Evolutionary conservation across 2,113 vertebrate species (phyloP).

Genomic region (Brachypodius melanocephalos): DNA sequence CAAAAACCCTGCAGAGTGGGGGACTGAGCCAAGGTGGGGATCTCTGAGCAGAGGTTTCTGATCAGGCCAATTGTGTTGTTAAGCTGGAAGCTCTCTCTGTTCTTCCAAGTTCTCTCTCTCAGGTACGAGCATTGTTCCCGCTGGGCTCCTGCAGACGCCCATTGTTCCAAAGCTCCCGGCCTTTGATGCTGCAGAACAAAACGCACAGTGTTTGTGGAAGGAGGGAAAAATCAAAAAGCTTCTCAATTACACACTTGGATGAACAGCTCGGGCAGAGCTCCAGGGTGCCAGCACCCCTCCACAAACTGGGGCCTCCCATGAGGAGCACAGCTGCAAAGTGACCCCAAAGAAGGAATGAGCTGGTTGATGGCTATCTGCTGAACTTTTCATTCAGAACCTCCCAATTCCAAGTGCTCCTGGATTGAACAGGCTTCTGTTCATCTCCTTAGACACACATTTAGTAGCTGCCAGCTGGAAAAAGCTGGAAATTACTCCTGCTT

Average conservation of each 20-base stretch:
- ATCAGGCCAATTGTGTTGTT: conserved; percentile 30
- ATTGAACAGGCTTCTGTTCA: neutral
- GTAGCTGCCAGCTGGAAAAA: neutral
- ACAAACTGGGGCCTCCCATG: neutral
- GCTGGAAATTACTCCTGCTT: neutral
- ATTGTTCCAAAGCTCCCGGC: conserved; percentile 38
- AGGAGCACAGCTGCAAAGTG: neutral
- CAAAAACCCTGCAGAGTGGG: neutral
- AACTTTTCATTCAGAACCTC: neutral
- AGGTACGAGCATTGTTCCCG: conserved; percentile 33
- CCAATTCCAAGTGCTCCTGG: neutral
- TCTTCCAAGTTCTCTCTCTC: conserved; percentile 20
- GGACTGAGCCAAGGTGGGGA: neutral
- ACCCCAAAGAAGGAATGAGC: neutral
- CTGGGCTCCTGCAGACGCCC: neutral
- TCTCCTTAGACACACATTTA: neutral
- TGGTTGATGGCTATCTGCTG: neutral
- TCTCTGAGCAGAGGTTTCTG: neutral
- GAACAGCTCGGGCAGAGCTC: neutral
- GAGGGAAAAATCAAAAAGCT: conserved; percentile 32
- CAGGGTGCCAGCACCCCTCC: neutral
- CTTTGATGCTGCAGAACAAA: conserved; percentile 66
- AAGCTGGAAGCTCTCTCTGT: conserved; percentile 49
- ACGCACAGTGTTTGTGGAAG: conserved; percentile 18
- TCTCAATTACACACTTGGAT: conserved; percentile 31